Evolutionary conservation across 2,797 vertebrate genomes (phyloP).

Genomic region (Sebastes glaucus): DNA sequence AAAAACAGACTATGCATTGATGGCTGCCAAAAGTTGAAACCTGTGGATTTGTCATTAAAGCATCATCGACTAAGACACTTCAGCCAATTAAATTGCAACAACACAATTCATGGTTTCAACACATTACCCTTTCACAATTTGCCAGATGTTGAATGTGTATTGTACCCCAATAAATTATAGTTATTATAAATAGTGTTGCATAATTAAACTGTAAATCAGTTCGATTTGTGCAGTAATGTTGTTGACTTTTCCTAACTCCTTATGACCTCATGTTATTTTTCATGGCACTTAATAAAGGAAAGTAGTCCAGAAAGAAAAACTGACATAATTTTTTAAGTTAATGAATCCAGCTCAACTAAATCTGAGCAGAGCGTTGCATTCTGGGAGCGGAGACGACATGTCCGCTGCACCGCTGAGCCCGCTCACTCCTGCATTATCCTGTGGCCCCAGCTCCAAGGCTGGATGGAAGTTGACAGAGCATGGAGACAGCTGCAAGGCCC

Average conservation of each 20-base stretch:
- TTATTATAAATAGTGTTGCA: neutral
- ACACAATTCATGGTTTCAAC: neutral
- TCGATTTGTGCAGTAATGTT: neutral
- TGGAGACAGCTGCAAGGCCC: conserved; percentile 67
- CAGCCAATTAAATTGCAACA: neutral
- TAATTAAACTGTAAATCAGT: neutral
- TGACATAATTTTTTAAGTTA: neutral
- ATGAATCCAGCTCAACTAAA: neutral
- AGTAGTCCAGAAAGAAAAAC: neutral
- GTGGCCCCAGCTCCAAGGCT: conserved; percentile 31
- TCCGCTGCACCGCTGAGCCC: conserved; percentile 10
- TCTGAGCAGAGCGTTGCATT: conserved; percentile 9
- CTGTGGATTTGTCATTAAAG: neutral
- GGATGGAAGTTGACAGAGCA: conserved; percentile 56
- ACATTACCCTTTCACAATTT: neutral
- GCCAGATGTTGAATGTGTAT: neutral
- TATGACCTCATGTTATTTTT: neutral
- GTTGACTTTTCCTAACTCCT: neutral
- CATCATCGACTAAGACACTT: neutral
- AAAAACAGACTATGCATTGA: neutral
- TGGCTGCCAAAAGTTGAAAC: neutral
- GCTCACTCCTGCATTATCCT: conserved; percentile 27
- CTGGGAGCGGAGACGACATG: conserved; percentile 25
- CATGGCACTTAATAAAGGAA: neutral
- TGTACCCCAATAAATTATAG: neutral